A percentile compares a stretch with the other conserved stretches of the same genome.
Conservation (phyloP, 2,113 vertebrate species). For the Salminus brasiliensis region DNA sequence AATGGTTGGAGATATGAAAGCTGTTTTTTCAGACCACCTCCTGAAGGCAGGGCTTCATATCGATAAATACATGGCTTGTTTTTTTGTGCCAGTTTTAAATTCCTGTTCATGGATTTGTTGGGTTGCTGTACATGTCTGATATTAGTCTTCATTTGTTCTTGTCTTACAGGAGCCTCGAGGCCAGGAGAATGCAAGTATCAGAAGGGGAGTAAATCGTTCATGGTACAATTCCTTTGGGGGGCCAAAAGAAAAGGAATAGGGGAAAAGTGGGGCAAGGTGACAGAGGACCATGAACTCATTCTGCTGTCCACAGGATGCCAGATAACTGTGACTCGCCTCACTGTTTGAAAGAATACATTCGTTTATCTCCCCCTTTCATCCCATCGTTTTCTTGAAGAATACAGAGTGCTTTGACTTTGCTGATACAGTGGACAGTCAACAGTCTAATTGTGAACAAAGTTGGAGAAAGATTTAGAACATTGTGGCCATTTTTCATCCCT, state of each 20-base stretch:
- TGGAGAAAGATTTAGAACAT: not conserved
- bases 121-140: not conserved
- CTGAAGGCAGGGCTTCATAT: not conserved
- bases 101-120: not conserved
- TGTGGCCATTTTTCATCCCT: not conserved
- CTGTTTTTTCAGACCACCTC: not conserved
- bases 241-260: constrained; percentile 39
- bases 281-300: constrained; percentile 59
- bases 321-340: constrained; percentile 50
- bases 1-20: not conserved
- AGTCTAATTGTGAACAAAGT: not conserved
- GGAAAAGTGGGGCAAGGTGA: constrained; percentile 26
- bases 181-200: constrained; percentile 47
- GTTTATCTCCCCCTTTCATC: constrained; percentile 33
- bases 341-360: constrained; percentile 50
- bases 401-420: not conserved
- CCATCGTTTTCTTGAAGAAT: constrained; percentile 43
- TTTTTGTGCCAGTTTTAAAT: too few species aligned
- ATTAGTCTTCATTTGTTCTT: constrained; percentile 32
- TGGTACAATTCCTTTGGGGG: constrained; percentile 10
- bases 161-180: constrained; percentile 62
- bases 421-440: not conserved
- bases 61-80: not conserved
- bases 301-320: constrained; percentile 44
- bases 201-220: constrained; percentile 36